Percentiles rank a stretch among this genome's conserved stretches.
Conservation (phyloP, 1,140 invertebrate genomes). For the Eurytemora carolleeae region DNA sequence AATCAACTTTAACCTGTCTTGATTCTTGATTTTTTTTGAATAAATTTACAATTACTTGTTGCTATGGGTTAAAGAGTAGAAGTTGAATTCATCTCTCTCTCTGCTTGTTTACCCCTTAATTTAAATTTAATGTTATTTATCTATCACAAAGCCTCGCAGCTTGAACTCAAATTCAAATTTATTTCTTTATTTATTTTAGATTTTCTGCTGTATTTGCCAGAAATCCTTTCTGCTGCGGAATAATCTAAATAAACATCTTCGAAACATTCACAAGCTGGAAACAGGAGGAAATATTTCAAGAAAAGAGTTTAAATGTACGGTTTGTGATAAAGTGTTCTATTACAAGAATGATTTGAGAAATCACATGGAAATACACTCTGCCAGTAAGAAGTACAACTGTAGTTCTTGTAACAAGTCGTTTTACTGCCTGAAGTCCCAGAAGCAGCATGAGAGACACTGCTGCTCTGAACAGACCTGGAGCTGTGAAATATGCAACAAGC, state of each 20-base stretch:
- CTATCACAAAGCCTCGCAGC: too few relatives aligned
- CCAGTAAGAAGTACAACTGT: background rate
- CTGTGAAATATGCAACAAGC: background rate
- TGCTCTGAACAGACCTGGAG: background rate
- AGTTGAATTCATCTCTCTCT: too few relatives aligned
- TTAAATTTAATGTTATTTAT: too few relatives aligned
- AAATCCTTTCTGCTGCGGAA: background rate
- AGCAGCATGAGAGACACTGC: too few relatives aligned
- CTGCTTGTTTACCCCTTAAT: too few relatives aligned
- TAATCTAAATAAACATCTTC: background rate
- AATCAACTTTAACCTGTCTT: too few relatives aligned
- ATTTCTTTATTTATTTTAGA: background rate
- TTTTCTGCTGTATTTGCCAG: background rate
- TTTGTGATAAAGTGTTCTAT: background rate
- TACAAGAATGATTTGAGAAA: background rate
- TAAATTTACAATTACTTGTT: too few relatives aligned
- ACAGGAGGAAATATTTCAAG: background rate
- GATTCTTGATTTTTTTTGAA: too few relatives aligned
- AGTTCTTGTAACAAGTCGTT: background rate
- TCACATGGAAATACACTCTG: background rate
- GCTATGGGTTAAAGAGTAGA: too few relatives aligned
- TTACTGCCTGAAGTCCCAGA: background rate
- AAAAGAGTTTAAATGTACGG: background rate
- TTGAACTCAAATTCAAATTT: too few relatives aligned
- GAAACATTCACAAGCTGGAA: background rate